Percentiles rank a stretch among this genome's conserved stretches.
Conservation (phyloP, 2,113 vertebrate species). For the Podilymbus podiceps region DNA sequence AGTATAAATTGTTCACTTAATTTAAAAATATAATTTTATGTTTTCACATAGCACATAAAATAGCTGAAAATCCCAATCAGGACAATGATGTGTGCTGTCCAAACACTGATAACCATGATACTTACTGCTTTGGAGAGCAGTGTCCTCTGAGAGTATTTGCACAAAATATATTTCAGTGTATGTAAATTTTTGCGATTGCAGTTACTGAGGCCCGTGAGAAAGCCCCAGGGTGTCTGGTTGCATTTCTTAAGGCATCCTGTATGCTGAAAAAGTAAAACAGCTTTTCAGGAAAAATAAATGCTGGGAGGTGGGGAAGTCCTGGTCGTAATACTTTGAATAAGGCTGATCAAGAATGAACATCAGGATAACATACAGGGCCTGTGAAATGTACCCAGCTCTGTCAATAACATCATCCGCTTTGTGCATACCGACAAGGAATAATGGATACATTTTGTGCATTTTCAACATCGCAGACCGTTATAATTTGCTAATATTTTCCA, state of each 20-base stretch:
- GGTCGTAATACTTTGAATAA: neutral
- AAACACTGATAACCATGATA: neutral
- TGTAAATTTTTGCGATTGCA: neutral
- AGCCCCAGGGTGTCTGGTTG: neutral
- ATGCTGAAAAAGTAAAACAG: neutral
- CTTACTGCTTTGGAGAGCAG: neutral
- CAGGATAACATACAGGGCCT: neutral
- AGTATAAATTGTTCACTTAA: neutral
- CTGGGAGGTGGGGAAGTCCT: neutral
- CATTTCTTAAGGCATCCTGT: neutral
- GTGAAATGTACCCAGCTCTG: neutral
- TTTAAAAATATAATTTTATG: neutral
- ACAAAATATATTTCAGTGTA: neutral
- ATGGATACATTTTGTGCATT: neutral
- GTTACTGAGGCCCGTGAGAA: neutral
- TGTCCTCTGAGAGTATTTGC: neutral
- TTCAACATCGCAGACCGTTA: neutral
- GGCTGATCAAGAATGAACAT: neutral
- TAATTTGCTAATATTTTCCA: neutral
- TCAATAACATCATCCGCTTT: neutral
- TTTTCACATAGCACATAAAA: neutral
- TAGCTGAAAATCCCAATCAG: neutral
- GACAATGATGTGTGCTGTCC: neutral
- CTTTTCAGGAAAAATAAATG: neutral
- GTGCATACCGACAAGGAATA: neutral